Evolutionary conservation across 2,888 invertebrate species (phyloP).

Genomic region (Drosophila niveifrons): DNA sequence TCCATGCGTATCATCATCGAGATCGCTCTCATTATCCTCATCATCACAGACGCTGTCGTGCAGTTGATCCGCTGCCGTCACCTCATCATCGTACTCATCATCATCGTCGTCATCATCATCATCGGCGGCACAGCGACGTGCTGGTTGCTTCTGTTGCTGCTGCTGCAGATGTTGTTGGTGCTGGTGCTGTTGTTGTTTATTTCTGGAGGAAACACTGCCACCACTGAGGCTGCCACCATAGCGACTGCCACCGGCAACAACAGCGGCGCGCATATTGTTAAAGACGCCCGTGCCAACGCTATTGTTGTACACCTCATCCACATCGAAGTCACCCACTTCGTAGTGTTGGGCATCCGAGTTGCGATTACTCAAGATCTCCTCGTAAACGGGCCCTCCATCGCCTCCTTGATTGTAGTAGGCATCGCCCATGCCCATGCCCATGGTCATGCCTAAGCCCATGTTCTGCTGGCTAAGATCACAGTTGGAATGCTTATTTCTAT

Average conservation of each 20-base stretch:
- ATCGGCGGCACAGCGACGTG: constrained; percentile 58
- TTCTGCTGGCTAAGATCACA: constrained; percentile 81
- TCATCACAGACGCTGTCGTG: constrained; percentile 80
- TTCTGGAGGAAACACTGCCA: constrained; percentile 71
- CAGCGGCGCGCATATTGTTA: constrained; percentile 72
- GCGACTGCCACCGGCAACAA: constrained; percentile 63
- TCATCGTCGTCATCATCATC: constrained; percentile 62
- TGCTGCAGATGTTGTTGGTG: constrained; percentile 47
- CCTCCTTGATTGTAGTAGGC: constrained; percentile 82
- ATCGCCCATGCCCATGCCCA: constrained; percentile 66
- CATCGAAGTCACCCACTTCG: constrained; percentile 79
- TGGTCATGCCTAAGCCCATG: constrained; percentile 58
- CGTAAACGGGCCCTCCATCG: constrained; percentile 84
- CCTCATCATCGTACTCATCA: constrained; percentile 77
- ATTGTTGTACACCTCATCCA: constrained; percentile 77
- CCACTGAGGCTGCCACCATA: constrained; percentile 74
- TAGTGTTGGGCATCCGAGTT: constrained; percentile 83
- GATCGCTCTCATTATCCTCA: constrained; percentile 79
- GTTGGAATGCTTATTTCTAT: constrained; percentile 85
- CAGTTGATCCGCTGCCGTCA: constrained; percentile 69
- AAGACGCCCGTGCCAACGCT: constrained; percentile 70
- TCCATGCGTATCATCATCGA: constrained; percentile 73
- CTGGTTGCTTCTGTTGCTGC: constrained; percentile 53
- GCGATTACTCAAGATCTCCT: constrained; percentile 84
- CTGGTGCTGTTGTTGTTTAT: constrained; percentile 55